Evolutionary conservation across 2,888 invertebrate species (phyloP).

Genomic region (Nephrotoma flavescens): DNA sequence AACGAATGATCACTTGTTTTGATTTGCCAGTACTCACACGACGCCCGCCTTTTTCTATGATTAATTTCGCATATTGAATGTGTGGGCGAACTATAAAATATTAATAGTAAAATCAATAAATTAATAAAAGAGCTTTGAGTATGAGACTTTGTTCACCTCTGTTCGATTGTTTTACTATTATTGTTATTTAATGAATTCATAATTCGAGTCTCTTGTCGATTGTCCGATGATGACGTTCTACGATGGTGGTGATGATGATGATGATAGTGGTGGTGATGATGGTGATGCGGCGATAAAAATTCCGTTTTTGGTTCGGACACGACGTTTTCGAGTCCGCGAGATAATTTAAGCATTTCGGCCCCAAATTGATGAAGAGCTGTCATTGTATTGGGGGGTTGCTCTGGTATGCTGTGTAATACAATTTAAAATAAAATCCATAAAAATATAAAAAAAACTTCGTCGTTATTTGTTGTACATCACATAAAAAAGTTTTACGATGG

Average conservation of each 20-base stretch:
- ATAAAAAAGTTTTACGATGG: not conserved
- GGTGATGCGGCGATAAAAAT: conserved; percentile 5
- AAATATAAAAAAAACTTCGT: not conserved
- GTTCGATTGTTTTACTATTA: not conserved
- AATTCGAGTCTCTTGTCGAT: not conserved
- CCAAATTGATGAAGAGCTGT: conserved; percentile 75
- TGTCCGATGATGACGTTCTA: not conserved
- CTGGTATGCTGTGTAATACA: conserved; percentile 34
- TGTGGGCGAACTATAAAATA: not conserved
- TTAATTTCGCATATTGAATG: not conserved
- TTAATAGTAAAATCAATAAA: not conserved
- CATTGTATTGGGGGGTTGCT: conserved; percentile 68
- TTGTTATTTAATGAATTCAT: not conserved
- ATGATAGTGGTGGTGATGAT: conserved; percentile 18
- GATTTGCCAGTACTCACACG: conserved; percentile 11
- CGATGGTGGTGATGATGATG: conserved; percentile 9
- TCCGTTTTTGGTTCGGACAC: conserved; percentile 12
- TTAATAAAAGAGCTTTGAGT: not conserved
- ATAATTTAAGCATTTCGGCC: conserved; percentile 72
- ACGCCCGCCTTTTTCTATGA: conserved; percentile 22
- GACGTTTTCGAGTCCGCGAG: conserved; percentile 64
- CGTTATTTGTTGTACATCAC: not conserved
- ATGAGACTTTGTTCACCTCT: not conserved
- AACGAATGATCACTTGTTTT: conserved; percentile 13
- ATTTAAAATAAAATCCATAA: conserved; percentile 10